Conservation (phyloP, 2,797 vertebrate species). For the Betta splendens region DNA sequence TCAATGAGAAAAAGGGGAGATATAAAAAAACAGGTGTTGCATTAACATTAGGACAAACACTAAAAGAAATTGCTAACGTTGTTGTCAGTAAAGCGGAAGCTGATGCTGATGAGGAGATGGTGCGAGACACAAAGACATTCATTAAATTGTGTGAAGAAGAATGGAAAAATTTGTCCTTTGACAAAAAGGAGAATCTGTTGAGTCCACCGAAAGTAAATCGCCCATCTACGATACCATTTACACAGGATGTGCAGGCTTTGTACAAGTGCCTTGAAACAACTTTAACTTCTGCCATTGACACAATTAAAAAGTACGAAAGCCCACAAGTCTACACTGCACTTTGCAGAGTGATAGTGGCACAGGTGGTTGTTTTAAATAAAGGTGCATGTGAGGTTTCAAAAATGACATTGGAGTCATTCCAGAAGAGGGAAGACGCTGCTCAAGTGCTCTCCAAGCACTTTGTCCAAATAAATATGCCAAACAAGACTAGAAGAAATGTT, state of each 20-base stretch:
- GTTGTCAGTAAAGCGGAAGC: slow-evolving; percentile 6
- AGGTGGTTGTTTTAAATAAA: slow-evolving; percentile 58
- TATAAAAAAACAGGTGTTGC: slow-evolving; percentile 47
- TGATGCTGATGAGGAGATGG: not conserved
- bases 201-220: slow-evolving; percentile 9
- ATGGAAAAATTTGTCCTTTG: slow-evolving; percentile 31
- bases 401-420: slow-evolving; percentile 60
- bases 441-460: slow-evolving; percentile 60
- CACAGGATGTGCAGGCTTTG: slow-evolving; percentile 49
- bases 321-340: slow-evolving; percentile 40
- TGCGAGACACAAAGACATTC: slow-evolving; percentile 27
- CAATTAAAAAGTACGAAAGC: slow-evolving; percentile 21
- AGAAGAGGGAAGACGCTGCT: slow-evolving; percentile 27
- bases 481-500: slow-evolving; percentile 9
- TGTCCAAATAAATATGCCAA: slow-evolving; percentile 45
- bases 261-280: slow-evolving; percentile 46
- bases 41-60: slow-evolving; percentile 26
- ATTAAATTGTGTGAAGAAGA: slow-evolving; percentile 28
- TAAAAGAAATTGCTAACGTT: slow-evolving; percentile 36
- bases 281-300: slow-evolving; percentile 25
- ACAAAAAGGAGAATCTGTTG: not conserved
- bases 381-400: slow-evolving; percentile 41
- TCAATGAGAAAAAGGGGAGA: slow-evolving; percentile 16
- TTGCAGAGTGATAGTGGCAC: slow-evolving; percentile 58
- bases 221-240: slow-evolving; percentile 54